Evolutionary conservation across 2,113 vertebrate species (phyloP), one percentile per base, ranked within the genome.

Genomic region (Muntiacus reevesi): DNA sequence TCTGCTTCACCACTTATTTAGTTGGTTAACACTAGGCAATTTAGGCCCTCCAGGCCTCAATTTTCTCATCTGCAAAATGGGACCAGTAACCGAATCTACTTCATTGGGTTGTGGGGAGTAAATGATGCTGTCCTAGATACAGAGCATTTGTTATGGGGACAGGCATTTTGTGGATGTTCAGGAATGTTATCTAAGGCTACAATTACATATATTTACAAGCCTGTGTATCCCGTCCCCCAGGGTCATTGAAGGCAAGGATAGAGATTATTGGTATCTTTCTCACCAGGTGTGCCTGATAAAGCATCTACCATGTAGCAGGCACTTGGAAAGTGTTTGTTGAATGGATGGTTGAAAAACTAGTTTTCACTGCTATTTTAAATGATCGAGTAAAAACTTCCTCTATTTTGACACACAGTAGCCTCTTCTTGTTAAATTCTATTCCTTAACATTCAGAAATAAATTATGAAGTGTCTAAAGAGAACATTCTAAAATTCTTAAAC

Each of bases 361-460:
- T 98, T 95, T 85, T 89, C 64, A 87, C 54, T 67, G 52, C 60
- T 91, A 79, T 96, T 97, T 97, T 92, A 96, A 95, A 82, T 89
- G 54, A 96, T 67, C 2, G 11, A 95, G 91, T 76, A 59, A 81
- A 40, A 74, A 15, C 43, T 40, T 94, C 62, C 90, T 90, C 96
- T 96, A 90, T 97, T 97, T 97, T 97, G 64, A 97, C 79, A 88
- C 64, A 95, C 64, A 97, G 90, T 87, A 92, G 59, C 59, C 89
- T 96, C 95, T 96, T 96, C 90, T 97, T 92, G 54, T 45, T 96
- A 71, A 97, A 92, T 97, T 96, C 88, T 91, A 59, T 94, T 94
- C 36, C 86, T 95, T 90, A 81, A 92, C 67, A 71, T 95, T 91
- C 45, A 55, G 91, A 95, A 97, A 95, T 94, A 92, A 96, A 96